Percentiles rank a stretch among this genome's conserved stretches.
phyloP scores from a whole-genome alignment of 2,113 vertebrate species.

The Casuarius casuarius region DNA sequence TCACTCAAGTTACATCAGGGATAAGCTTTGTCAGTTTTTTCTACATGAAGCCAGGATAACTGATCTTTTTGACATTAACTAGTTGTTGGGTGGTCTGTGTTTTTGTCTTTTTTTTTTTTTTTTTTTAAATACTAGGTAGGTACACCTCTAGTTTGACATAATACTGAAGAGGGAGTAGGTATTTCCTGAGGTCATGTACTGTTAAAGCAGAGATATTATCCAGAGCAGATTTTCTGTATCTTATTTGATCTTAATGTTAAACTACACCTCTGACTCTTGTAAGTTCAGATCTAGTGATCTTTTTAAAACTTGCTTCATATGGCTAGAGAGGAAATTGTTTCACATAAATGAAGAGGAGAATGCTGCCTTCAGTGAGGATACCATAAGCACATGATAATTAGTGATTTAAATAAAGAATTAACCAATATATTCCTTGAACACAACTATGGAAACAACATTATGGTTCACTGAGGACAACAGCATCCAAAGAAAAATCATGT shows the following conservation, averaged over 20 bases:
- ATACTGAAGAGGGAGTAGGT: not conserved
- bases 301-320: not conserved
- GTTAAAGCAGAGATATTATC: not conserved
- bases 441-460: not conserved
- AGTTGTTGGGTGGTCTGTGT: too few relatives aligned
- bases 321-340: not conserved
- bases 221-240: not conserved
- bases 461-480: not conserved
- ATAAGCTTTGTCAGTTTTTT: not conserved
- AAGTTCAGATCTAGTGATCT: not conserved
- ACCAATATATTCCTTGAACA: not conserved
- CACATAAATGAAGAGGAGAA: accelerated
- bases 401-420: not conserved
- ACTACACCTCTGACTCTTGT: not conserved
- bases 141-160: not conserved
- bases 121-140: not conserved
- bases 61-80: not conserved
- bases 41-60: not conserved
- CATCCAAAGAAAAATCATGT: not conserved
- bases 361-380: not conserved
- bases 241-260: not conserved
- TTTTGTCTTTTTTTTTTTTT: not conserved
- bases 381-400: not conserved
- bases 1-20: not conserved
- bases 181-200: not conserved